These are phyloP conservation scores for Drosophila phalerata DNA, from an alignment of 2,888 invertebrate species.

Conservation along the genomic window DNA sequence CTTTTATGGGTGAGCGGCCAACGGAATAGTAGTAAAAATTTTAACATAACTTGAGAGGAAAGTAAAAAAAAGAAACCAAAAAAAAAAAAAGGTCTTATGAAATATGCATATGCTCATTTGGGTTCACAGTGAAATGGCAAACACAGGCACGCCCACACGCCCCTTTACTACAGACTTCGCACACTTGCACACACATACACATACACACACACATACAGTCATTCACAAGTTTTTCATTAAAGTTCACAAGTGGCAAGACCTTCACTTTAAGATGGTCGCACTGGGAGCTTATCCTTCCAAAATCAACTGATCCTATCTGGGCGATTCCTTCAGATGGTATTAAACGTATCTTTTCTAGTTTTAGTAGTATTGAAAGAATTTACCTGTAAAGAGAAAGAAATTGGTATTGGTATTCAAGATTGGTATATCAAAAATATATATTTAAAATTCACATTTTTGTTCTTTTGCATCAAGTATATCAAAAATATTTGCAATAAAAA, in stretches of 20 bases:
- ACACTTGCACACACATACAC: slow-evolving; percentile 6
- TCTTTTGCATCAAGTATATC: too few species aligned
- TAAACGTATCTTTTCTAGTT: background rate
- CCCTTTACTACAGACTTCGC: background rate
- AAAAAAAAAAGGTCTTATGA: slow-evolving; percentile 66
- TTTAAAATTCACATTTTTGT: too few species aligned
- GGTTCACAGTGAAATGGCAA: slow-evolving; percentile 46
- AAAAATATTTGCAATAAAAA: too few species aligned
- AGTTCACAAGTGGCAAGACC: slow-evolving; percentile 48
- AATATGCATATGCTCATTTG: slow-evolving; percentile 80
- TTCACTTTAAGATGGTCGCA: slow-evolving; percentile 56
- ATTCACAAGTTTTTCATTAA: slow-evolving; percentile 65
- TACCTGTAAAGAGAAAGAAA: slow-evolving; percentile 33
- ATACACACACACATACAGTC: slow-evolving; percentile 8
- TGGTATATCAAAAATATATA: too few species aligned
- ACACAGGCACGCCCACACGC: slow-evolving; percentile 26
- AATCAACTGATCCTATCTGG: background rate
- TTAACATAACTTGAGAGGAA: slow-evolving; percentile 61
- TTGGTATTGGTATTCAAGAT: background rate
- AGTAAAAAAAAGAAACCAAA: slow-evolving; percentile 29
- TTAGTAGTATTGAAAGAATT: background rate
- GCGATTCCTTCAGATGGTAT: slow-evolving; percentile 6
- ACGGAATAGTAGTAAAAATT: slow-evolving; percentile 65
- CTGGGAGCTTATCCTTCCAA: slow-evolving; percentile 39
- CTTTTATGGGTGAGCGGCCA: slow-evolving; percentile 51